These are phyloP conservation scores for Parazoanthus atlanticus DNA, from an alignment of 92 coral and sea anemone genomes.

Conservation along the genomic window DNA sequence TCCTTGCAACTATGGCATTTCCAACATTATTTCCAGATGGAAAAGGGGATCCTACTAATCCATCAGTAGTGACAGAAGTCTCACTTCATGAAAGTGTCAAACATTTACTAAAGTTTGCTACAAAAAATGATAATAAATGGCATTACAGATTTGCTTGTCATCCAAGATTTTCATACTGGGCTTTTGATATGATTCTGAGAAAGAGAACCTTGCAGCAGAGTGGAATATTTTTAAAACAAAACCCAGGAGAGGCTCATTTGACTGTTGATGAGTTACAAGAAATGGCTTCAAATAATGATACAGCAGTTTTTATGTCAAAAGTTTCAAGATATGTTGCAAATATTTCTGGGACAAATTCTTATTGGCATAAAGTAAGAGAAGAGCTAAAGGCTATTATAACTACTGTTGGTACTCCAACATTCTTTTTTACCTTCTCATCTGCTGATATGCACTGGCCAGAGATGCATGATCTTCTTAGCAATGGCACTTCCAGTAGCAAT, in stretches of 20 bases:
- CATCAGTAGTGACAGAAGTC: constrained; percentile 29
- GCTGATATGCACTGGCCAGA: constrained; percentile 51
- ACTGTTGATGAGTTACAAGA: constrained; percentile 75
- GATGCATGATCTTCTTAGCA: constrained; percentile 44
- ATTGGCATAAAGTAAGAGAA: not conserved
- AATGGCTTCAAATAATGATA: constrained; percentile 61
- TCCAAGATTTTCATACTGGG: not conserved
- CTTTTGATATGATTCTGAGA: constrained; percentile 31
- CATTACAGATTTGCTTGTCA: constrained; percentile 16
- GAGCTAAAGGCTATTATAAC: not conserved
- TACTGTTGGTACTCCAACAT: constrained; percentile 68
- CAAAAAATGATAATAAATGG: constrained; percentile 31
- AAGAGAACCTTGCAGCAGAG: constrained; percentile 52
- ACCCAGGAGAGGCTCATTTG: not conserved
- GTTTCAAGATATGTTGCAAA: constrained; percentile 19
- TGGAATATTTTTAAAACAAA: not conserved
- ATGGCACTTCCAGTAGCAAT: constrained; percentile 45
- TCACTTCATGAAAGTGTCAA: constrained; percentile 33
- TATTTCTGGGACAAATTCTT: constrained; percentile 45
- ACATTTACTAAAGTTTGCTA: constrained; percentile 31
- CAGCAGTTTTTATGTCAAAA: constrained; percentile 66
- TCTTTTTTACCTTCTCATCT: constrained; percentile 76
- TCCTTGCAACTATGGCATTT: constrained; percentile 28
- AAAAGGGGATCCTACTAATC: constrained; percentile 16
- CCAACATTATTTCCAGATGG: constrained; percentile 3